Base-by-base conservation (phyloP, 2,888 invertebrate species). In the Argyra leucocephala region DNA sequence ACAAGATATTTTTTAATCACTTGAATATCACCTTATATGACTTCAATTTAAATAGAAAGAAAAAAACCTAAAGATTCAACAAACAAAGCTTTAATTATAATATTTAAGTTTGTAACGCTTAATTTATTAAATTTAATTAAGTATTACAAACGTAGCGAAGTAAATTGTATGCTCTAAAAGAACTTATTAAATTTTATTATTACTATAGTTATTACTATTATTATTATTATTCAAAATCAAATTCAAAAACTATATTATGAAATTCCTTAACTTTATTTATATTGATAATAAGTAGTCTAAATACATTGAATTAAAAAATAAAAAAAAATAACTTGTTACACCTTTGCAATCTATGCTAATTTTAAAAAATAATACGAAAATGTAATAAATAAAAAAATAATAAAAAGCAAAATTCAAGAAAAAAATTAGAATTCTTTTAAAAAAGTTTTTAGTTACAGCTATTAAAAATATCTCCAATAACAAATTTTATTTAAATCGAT, bases 251-350 rank as follows among this genome's bases (percentile, higher is more conserved):
- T 9, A 37, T 9, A 37, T 10, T 12, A 26, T 3, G 10, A 6
- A 48, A 48, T 48, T 48, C 48, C 48, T 48, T 48, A 12, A 48
- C 4, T 3, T n/a, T n/a, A n/a, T 48, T 18, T 48, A 48, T 18
- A 48, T 9, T 48, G 48, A 48, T 48, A 48, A 48, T 48, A 48
- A 48, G 48, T 48, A 48, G 48, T 48, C 48, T 48, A 48, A 48
- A 15, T 18, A 18, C 48, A 48, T 48, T 48, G 48, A 48, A 48
- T 48, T 48, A 18, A 5, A 18, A 31, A 48, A 48, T 15, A 58
- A 58, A n/a, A n/a, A 22, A 23, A 22, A 15, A 58, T 10, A 58
- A 58, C 58, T 58, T 58, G 58, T 58, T 58, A 58, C 58, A 22
- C 58, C 58, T 15, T 58, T 58, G 58, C 58, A 22, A 15, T 58